phyloP scores from a whole-genome alignment of 2,113 vertebrate species.

The Euleptes europaea region DNA sequence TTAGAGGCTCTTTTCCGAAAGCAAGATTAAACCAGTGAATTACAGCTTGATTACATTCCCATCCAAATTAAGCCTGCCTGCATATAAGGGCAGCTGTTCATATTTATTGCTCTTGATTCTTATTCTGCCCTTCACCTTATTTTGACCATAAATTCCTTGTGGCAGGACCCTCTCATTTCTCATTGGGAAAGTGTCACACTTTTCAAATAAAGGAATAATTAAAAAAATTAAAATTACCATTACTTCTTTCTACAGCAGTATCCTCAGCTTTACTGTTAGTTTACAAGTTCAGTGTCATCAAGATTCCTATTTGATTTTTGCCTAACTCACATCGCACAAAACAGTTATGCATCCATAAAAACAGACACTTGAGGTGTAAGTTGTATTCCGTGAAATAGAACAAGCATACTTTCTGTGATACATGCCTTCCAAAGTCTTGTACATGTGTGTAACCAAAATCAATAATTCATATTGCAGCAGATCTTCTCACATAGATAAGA shows the following conservation, averaged over 20 bases:
- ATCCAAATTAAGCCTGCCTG: neutral
- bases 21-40: neutral
- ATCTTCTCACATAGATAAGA: neutral
- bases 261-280: slow-evolving; percentile 25
- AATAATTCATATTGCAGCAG: slow-evolving; percentile 44
- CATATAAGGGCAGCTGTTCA: neutral
- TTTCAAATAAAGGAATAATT: no score
- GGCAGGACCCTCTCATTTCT: neutral
- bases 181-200: neutral
- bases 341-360: slow-evolving; percentile 25
- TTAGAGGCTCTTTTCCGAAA: neutral
- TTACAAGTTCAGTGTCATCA: slow-evolving; percentile 36
- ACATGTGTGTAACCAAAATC: neutral
- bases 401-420: slow-evolving; percentile 9
- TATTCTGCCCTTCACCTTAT: neutral
- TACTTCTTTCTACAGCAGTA: neutral
- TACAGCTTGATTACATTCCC: neutral
- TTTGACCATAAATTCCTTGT: neutral
- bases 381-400: neutral
- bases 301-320: slow-evolving; percentile 54
- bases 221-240: no score
- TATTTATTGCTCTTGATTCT: neutral
- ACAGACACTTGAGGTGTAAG: neutral
- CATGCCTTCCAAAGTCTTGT: slow-evolving; percentile 35
- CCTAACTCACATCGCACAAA: no score